Percentiles rank a stretch among this genome's conserved stretches.
Conservation (phyloP, 2,797 vertebrate genomes). For the Scomberomorus guttatus region DNA sequence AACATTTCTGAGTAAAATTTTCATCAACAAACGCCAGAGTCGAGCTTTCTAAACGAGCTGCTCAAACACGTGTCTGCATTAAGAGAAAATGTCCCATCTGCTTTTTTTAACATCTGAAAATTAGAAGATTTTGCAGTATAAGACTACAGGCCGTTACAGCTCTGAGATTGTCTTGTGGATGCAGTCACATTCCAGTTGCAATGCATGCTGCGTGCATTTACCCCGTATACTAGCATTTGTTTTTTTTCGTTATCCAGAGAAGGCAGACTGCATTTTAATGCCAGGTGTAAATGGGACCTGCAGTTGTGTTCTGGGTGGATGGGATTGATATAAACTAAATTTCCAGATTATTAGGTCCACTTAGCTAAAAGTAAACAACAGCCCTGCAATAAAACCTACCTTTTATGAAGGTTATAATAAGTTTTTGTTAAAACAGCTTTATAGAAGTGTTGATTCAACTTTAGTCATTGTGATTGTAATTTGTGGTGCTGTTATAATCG, state of each 20-base stretch:
- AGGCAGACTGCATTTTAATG: background rate
- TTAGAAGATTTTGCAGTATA: background rate
- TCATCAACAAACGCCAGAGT: slow-evolving; percentile 1
- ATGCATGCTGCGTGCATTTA: slow-evolving; percentile 37
- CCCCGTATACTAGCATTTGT: background rate
- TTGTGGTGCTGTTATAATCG: background rate
- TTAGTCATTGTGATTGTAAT: background rate
- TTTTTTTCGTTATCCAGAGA: slow-evolving; percentile 15
- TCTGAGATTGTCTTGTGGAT: slow-evolving; percentile 6
- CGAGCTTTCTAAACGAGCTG: background rate
- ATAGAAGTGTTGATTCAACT: background rate
- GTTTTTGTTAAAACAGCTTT: background rate
- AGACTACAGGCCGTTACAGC: background rate
- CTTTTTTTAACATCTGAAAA: background rate
- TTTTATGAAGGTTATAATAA: background rate
- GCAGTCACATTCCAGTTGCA: slow-evolving; percentile 8
- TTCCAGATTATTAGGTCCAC: background rate
- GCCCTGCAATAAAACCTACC: background rate
- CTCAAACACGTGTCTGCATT: slow-evolving; percentile 17
- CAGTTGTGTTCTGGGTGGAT: background rate
- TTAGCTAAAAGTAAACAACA: background rate
- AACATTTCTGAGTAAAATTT: background rate
- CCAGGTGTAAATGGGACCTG: background rate
- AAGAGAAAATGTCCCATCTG: background rate
- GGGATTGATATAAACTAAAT: background rate